Evolutionary conservation across 2,113 vertebrate genomes (phyloP), one percentile per base, ranked within the genome.

Genomic region (Solenodon paradoxus): DNA sequence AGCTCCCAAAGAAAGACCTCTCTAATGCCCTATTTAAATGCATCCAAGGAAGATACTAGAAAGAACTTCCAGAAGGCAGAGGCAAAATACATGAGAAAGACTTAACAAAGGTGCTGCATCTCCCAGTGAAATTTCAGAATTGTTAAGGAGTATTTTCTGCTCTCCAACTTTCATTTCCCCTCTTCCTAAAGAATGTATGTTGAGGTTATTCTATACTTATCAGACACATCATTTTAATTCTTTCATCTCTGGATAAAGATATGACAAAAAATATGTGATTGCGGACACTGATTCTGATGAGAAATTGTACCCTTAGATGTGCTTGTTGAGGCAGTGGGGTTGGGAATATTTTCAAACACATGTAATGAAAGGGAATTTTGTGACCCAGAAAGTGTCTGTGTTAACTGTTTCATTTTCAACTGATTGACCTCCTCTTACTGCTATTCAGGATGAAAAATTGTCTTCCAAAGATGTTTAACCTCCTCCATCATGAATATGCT

Each of bases 121-220:
- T 10, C 24, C 1, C 6, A 64, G 16, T 7, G 45, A 35, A 9
- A 57, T 9, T n/a, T 78, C 71, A 32, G n/a, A 38, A 57, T 15
- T 8, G 1, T 20, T 24, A 12, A 19, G 0, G 1, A n/a, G 9
- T 19, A 4, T 11, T 32, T 7, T 80, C 28, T 30, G 13, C 51
- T 71, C 38, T 30, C 30, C 7, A 72, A 26, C 26, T 75, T 72
- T 40, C 17, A 42, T 57, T 57, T 20, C 42, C 66, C 35, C 12
- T 20, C 22, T 63, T 66, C 42, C 2, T 38, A 19, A 59, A 3
- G 10, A 53, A 8, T 3, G 2, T 47, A 24, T 40, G 35, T 51
- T n/a, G 16, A 55, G 2, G 0, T 47, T 75, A 82, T 22, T 17
- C 28, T 75, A 30, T 38, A 17, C 2, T 24, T 75, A 53, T 10